Base-by-base conservation (phyloP, 2,113 vertebrate genomes). In the Platichthys stellatus region DNA sequence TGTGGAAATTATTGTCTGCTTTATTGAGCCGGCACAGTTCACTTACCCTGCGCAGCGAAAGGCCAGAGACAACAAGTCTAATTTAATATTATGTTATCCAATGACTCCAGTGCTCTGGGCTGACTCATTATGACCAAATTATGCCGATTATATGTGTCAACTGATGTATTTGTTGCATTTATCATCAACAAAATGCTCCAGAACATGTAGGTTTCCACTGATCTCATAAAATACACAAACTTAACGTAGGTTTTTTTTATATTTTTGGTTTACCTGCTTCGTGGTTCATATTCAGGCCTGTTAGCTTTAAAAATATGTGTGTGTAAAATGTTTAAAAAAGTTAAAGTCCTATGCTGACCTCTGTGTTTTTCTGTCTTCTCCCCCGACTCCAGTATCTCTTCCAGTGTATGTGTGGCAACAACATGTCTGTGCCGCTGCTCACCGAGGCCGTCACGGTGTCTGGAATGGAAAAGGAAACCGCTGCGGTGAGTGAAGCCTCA, bases 321-420 rank as follows among this genome's bases (percentile, higher is more conserved):
- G 23, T 18, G 35, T 38, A 43, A 43, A 11, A 43, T 43, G 40
- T 11, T 13, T 43, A 43, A 43, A 43, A 43, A 43, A 43, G 9
- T 40, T 18, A 4, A 49, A 14, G 53, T 31, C 60, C 31, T 4
- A 24, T 24, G 73, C 83, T 88, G 81, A 82, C 72, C 18, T 28
- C 15, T 21, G 4, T 0, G 5, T 31, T 40, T 23, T 3, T 51
- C 14, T 78, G 14, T 74, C 8, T 26, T 45, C 17, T 20, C 0
- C 18, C 63, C 0, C 65, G 43, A 15, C 63, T 90, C 81, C 86
- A 95, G 90, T 90, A 92, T 81, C 92, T 93, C 92, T 88, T 95
- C 88, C 95, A 86, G 96, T 99, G 97, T 97, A 99, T 99, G 98
- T 99, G 98, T 94, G 98, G 98, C 95, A 99, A 99, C 96, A 99